Base-by-base conservation (phyloP, 2,113 vertebrate genomes). In the Pagrus major region DNA sequence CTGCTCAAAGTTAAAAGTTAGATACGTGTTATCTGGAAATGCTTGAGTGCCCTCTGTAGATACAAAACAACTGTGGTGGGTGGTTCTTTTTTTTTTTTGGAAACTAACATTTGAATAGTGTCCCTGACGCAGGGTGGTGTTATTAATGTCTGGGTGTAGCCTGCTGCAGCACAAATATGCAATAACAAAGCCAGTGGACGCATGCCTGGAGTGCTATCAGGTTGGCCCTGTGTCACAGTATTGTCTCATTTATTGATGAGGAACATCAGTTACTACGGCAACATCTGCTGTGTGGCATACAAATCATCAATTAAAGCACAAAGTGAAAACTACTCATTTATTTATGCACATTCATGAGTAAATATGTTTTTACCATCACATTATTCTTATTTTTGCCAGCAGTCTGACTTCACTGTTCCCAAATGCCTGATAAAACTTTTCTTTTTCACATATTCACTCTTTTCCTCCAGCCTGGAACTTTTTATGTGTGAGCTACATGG, bases 101-200 rank as follows among this genome's bases (percentile, higher is more conserved):
- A 71, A 44, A 65, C 16, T 47, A 39, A 80, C 46, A 80, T 76
- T 69, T 85, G 66, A 61, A 80, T 35, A 86, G 81, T 46, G 88
- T 87, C 88, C 74, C 55, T 87, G 65, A 86, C 76, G 59, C 85
- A 41, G 73, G 66, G 63, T 76, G 87, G 37, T 83, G 89, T 86
- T 92, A 81, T 86, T 81, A 61, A 73, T 65, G 86, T 76, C 87
- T 83, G 91, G 93, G 93, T 86, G 93, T 85, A 72, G 89, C 78
- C 90, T 51, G 75, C 82, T 78, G 89, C 88, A 71, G 81, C 84
- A 85, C 90, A 93, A 91, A 75, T 85, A 90, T 92, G 90, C 90
- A 91, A 89, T 73, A 93, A 90, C 89, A 91, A 86, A 83, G 72
- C 68, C 70, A 72, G 76, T 68, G 87, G 81, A 89, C 81, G 65